Base-by-base conservation (phyloP, 2,797 vertebrate species). In the Danio albolineatus region DNA sequence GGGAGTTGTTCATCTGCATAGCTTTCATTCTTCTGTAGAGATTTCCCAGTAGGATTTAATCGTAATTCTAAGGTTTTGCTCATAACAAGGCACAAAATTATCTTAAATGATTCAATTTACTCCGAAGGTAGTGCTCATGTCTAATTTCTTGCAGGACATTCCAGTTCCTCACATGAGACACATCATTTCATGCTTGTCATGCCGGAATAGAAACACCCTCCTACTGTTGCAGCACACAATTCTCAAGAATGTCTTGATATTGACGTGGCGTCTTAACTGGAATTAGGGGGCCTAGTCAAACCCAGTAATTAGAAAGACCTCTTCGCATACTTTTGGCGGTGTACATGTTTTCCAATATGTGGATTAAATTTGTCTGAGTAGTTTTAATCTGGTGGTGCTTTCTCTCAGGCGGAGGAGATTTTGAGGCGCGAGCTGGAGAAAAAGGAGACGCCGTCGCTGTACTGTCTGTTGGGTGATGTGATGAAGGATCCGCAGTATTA, bases 401-500 rank as follows among this genome's bases (percentile, higher is more conserved):
- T 39, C n/a, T 13, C 13, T 61, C 89, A 99, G 98, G 96, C 98
- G 0, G 98, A 99, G 90, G 95, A 96, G 90, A 95, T 99, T 9
- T 90, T 99, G 8, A 93, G 95, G 9, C 90, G 90, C 73, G 97
- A 98, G 89, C 72, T 99, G 83, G 93, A 96, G 90, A 97, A 96
- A 88, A 95, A 94, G 87, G 96, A 97, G 89, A 96, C 94, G 0
- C 92, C 96, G 0, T 90, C 86, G 28, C 89, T 99, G 1, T 97
- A 96, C 83, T 99, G 98, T 79, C 91, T 99, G 28, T 95, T 99
- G 16, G 98, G 98, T 4, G 97, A 99, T 80, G 95, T 99, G 59
- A 84, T 98, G 36, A 93, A 92, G 72, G 96, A 98, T 2, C 96
- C 95, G 12, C 92, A 93, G 80, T 95, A 91, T 85, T 99, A 98